phyloP scores from a whole-genome alignment of 2,113 vertebrate species.

The Shinisaurus crocodilurus region DNA sequence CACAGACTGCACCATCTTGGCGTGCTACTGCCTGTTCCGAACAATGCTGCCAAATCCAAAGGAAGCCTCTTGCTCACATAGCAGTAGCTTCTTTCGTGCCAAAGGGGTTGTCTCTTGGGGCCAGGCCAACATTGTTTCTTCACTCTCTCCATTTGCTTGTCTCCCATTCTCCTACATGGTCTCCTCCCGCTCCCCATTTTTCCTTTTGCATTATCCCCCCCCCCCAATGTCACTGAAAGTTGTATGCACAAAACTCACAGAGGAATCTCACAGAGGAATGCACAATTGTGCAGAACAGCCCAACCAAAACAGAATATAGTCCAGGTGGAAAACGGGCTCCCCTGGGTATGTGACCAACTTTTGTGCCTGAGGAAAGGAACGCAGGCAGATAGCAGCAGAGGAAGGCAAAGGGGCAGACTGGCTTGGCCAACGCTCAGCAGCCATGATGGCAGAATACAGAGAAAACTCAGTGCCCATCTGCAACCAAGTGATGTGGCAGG shows the following conservation, averaged over 20 bases:
- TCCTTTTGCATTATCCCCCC: neutral
- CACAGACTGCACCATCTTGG: neutral
- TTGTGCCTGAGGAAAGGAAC: neutral
- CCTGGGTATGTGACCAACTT: no score
- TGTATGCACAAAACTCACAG: neutral
- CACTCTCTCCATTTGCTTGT: neutral
- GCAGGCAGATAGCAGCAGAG: neutral
- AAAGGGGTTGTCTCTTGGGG: neutral
- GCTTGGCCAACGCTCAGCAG: neutral
- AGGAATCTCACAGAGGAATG: neutral
- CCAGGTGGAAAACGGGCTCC: neutral
- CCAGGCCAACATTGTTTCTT: neutral
- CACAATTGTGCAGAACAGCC: neutral
- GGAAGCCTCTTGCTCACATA: neutral
- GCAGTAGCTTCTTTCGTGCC: neutral
- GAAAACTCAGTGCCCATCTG: neutral
- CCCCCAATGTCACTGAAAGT: neutral
- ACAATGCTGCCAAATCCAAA: constrained; percentile 7
- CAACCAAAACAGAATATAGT: neutral
- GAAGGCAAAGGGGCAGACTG: neutral
- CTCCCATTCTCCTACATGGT: neutral
- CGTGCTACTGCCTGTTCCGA: constrained; percentile 1
- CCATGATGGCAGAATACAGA: neutral
- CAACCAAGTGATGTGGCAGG: neutral
- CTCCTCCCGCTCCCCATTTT: neutral